These are phyloP conservation scores for Tetraneura akinire DNA, from an alignment of 1,140 invertebrate species.

Conservation along the genomic window DNA sequence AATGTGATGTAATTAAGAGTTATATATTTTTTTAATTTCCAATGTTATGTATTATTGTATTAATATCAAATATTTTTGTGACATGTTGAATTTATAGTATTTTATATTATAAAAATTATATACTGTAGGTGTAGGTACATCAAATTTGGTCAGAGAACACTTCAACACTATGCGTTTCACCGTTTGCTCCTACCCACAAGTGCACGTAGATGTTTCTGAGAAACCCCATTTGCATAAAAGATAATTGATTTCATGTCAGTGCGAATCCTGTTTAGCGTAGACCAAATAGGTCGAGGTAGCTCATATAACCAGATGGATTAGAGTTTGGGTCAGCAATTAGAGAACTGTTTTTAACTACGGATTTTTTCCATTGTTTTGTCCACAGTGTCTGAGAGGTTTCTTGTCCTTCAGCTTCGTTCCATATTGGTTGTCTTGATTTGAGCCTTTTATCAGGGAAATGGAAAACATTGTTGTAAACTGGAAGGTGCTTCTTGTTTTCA, in stretches of 20 bases:
- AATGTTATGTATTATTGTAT: no score
- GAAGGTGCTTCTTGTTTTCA: background rate
- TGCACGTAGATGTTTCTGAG: background rate
- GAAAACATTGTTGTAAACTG: constrained; percentile 18
- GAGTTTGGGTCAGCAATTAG: background rate
- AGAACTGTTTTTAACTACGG: background rate
- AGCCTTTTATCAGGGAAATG: background rate
- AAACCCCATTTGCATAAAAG: constrained; percentile 15
- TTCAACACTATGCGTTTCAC: background rate
- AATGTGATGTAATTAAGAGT: no score
- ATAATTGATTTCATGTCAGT: no score
- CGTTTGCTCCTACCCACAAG: background rate
- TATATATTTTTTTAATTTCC: no score
- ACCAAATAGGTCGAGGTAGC: no score
- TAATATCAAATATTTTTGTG: no score
- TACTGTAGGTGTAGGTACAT: no score
- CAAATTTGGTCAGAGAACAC: no score
- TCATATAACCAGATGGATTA: background rate
- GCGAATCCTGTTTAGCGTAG: no score
- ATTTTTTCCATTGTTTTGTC: constrained; percentile 17
- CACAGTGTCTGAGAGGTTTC: background rate
- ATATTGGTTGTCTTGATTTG: constrained; percentile 24
- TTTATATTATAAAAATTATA: no score
- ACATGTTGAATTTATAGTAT: no score
- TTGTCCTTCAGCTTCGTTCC: no score